Percentiles rank a stretch among this genome's conserved stretches.
These are phyloP conservation scores for Tachysurus fulvidraco DNA, from an alignment of 2,113 vertebrate species.

Conservation along the genomic window DNA sequence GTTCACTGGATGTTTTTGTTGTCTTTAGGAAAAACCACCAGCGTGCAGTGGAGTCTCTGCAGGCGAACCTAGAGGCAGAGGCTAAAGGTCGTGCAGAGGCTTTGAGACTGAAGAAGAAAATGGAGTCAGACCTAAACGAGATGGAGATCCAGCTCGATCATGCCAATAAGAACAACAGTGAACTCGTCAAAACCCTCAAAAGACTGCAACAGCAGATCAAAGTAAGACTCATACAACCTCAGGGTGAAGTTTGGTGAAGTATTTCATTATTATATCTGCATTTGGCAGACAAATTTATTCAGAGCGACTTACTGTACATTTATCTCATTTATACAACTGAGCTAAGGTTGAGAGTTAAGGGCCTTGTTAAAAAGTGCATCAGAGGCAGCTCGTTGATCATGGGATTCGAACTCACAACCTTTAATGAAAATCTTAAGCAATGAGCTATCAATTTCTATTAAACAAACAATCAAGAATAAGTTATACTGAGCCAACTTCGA, in stretches of 20 bases:
- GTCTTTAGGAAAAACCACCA: slow-evolving; percentile 75
- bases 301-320: too few relatives aligned
- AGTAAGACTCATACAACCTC: not conserved
- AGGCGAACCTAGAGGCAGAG: slow-evolving; percentile 77
- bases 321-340: too few relatives aligned
- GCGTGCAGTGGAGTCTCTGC: slow-evolving; percentile 71
- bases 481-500: not conserved
- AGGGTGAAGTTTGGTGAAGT: not conserved
- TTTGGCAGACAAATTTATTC: too few relatives aligned
- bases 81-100: slow-evolving; percentile 72
- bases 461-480: slow-evolving; percentile 61
- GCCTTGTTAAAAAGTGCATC: too few relatives aligned
- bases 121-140: slow-evolving; percentile 74
- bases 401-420: too few relatives aligned
- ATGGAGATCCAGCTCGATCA: slow-evolving; percentile 66
- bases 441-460: not conserved
- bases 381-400: too few relatives aligned
- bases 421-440: too few relatives aligned
- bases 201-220: slow-evolving; percentile 9
- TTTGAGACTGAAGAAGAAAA: slow-evolving; percentile 73
- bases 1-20: not conserved
- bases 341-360: too few relatives aligned
- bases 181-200: slow-evolving; percentile 5
- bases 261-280: not conserved
- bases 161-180: slow-evolving; percentile 35